Evolutionary conservation across 2,113 vertebrate genomes (phyloP), one percentile per base, ranked within the genome.

Genomic region (Caracal caracal): DNA sequence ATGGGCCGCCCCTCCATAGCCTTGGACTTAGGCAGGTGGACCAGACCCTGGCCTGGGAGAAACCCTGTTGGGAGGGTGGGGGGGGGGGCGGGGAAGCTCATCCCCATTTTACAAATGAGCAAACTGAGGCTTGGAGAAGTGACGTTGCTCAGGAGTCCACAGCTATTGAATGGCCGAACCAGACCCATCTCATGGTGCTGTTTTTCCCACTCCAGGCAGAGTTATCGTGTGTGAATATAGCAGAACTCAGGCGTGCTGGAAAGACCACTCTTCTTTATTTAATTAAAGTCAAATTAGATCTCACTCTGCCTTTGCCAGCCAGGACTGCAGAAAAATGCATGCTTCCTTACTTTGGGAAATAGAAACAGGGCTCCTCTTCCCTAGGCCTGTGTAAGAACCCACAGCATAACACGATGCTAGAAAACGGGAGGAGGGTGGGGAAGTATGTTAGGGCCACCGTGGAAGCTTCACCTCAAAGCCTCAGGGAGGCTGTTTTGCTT

Each of bases 1-100:
- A 0, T 0, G 3, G 13, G 12, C 3, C 9, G 12, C 1, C 0
- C 28, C 19, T 35, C n/a, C 15, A 3, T 2, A 56, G 19, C 26
- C 49, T 80, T 11, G 20, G n/a, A 30, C 13, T 79, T 59, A 35
- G 80, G 28, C 22, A 8, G 15, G 26, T 0, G 10, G 65, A 15
- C 24, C 3, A 10, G 17, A 15, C 19, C 35, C 10, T 3, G 16
- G 37, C 22, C 59, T 56, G 51, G 66, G n/a, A 75, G 71, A 53
- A 71, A 51, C 30, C 0, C 82, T 20, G 73, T 49, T 2, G 59
- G 66, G 30, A 61, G 28, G 16, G 61, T 1, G 47, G 66, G 30
- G 73, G 66, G 30, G 73, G 28, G 71, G 40, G 61, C 22, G 73
- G 28, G 71, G 19, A 86, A 63, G 10, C 26, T 56, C 35, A 19